Conservation (phyloP, 2,113 vertebrate genomes). For the Merops nubicus region DNA sequence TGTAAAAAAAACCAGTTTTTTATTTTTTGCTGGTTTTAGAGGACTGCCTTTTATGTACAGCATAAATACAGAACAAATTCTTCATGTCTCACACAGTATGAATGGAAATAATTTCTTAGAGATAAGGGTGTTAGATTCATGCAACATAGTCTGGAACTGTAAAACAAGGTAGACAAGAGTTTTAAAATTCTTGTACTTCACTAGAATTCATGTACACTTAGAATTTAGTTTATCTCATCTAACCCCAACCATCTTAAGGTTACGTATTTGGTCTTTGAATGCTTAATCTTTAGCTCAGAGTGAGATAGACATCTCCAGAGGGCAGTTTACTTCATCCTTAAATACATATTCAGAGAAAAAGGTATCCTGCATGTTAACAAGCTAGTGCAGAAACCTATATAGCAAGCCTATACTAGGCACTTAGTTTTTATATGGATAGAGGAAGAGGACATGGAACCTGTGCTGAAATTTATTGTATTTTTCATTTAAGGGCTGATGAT, state of each 20-base stretch:
- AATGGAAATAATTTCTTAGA: neutral
- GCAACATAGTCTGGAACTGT: neutral
- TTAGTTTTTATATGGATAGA: neutral
- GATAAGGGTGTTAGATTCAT: neutral
- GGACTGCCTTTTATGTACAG: neutral
- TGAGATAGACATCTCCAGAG: neutral
- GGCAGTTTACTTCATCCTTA: neutral
- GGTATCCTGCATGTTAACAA: neutral
- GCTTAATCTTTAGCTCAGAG: neutral
- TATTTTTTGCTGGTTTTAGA: neutral
- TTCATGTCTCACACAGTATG: neutral
- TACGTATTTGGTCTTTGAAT: neutral
- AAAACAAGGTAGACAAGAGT: neutral
- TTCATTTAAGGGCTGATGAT: neutral
- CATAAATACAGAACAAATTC: neutral
- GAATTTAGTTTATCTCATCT: neutral
- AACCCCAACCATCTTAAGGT: neutral
- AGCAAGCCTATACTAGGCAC: neutral
- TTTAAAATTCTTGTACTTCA: neutral
- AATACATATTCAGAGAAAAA: neutral
- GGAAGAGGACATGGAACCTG: neutral
- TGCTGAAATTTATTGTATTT: neutral
- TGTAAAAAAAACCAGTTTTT: rapidly evolving
- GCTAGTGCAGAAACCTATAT: neutral
- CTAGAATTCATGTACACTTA: neutral